Evolutionary conservation across 1,140 invertebrate genomes (phyloP), one percentile per base, ranked within the genome.

Genomic region (Coboldia fuscipes): DNA sequence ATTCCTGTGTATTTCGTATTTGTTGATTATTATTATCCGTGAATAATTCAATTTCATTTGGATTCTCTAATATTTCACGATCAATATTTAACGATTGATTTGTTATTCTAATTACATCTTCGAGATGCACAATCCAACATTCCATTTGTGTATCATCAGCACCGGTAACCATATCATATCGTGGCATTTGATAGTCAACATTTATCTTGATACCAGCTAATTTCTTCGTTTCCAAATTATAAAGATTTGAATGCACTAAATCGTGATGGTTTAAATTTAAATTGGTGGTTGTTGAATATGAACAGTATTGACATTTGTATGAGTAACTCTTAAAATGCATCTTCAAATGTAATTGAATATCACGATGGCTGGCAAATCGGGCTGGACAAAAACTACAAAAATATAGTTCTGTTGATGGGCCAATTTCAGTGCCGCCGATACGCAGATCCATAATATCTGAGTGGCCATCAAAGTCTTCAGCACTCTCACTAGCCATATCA

Each of bases 241-340:
- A 89, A 42, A 84, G 77, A 5, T 68, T 61, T 4, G 74, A 70
- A 49, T 90, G 85, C 0, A 86, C 79, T n/a, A n/a, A 42, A 70
- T 68, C 3, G 65, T 57, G 54, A 89, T 84, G 4, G 70, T 63
- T n/a, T 65, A 47, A 8, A 88, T 54, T 45, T 83, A 67, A 2
- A 62, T 60, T 37, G 69, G 65, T 42, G 81, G 71, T 1, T 68
- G 55, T 0, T 0, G 75, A 68, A 48, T 81, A 88, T n/a, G 75
- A 72, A 45, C 83, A 88, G 47, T 65, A 68, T 33, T 71, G 63
- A 43, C 83, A 88, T 36, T 71, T 64, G 41, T 70, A 70, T 6
- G 65, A 50, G 21, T 39, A 29, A 30, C 15, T 39, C 15, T 61
- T 52, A 1, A 47, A 54, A 39, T 75, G 72, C 36, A 70, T 72